Evolutionary conservation across 1,140 invertebrate genomes (phyloP), one percentile per base, ranked within the genome.

Genomic region (Neocloeon triangulifer): DNA sequence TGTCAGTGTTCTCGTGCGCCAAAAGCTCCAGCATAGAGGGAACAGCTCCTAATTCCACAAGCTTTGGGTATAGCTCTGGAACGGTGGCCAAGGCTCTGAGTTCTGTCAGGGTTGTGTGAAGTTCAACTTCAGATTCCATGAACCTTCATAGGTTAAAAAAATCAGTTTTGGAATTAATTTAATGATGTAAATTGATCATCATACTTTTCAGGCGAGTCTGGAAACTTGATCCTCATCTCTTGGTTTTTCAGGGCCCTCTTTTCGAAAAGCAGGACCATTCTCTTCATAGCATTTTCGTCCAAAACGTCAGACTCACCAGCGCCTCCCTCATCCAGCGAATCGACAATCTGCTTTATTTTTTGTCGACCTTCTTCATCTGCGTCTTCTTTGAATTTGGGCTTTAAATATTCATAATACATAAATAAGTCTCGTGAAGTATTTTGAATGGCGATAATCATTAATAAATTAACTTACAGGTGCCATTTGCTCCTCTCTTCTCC

Each of bases 191-290:
- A 32, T 17, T 33, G 19, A 12, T 25, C 18, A 13, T 43, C 43
- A 49, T 55, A 73, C 69, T 92, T 94, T 49, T 95, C 84, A 23
- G 95, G 86, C 42, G 80, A 71, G 53, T 97, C 92, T 2, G 89
- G 80, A 58, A 89, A 97, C 55, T 99, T 99, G 1, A 98, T 95
- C 42, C 95, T 66, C 74, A 95, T 86, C 59, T 98, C 92, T 50
- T 94, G 79, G 52, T 99, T 99, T 53, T 77, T 88, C 0, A 92
- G 57, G 25, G 79, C 74, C 48, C 79, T 69, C 47, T 97, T 96
- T 48, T 98, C 94, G 61, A 98, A 92, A 27, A 78, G 61, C 10
- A 92, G 54, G 20, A 95, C 66, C 46, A 95, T 67, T 49, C 78
- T 74, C 46, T 94, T 94, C 2, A 96, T 58, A 25, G 69, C 69